phyloP scores from a whole-genome alignment of 2,113 vertebrate species.

The Microtus montanus region DNA sequence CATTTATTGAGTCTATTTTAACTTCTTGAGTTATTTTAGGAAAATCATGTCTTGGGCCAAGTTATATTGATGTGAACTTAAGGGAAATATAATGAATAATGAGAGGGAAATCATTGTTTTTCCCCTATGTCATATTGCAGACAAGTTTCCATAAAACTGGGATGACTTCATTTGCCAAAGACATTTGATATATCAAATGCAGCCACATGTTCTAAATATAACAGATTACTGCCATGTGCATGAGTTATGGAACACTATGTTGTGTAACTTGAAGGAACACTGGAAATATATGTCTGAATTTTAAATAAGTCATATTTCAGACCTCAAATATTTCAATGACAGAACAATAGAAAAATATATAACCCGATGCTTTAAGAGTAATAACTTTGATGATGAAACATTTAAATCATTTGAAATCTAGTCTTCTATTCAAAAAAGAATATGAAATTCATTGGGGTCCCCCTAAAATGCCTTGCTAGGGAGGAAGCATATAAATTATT shows the following conservation, averaged over 20 bases:
- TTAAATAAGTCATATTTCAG: slow-evolving; percentile 47
- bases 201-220: slow-evolving; percentile 71
- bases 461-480: not conserved
- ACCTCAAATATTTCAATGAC: slow-evolving; percentile 48
- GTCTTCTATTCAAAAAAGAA: not conserved
- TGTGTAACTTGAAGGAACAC: slow-evolving; percentile 54
- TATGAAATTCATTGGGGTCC: not conserved
- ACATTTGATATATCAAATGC: slow-evolving; percentile 63
- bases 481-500: not conserved
- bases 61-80: slow-evolving; percentile 37
- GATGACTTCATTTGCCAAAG: slow-evolving; percentile 65
- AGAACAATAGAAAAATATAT: slow-evolving; percentile 43
- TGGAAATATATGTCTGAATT: slow-evolving; percentile 65
- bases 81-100: slow-evolving; percentile 60
- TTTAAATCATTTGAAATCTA: slow-evolving; percentile 14
- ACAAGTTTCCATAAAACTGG: slow-evolving; percentile 68
- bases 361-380: not conserved
- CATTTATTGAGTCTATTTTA: slow-evolving; percentile 57
- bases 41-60: slow-evolving; percentile 47
- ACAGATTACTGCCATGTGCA: slow-evolving; percentile 68
- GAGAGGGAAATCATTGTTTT: slow-evolving; percentile 60
- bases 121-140: slow-evolving; percentile 41
- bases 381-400: not conserved
- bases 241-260: slow-evolving; percentile 46
- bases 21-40: slow-evolving; percentile 62